phyloP scores from a whole-genome alignment of 2,888 invertebrate species.

The Rhagonycha fulva region DNA sequence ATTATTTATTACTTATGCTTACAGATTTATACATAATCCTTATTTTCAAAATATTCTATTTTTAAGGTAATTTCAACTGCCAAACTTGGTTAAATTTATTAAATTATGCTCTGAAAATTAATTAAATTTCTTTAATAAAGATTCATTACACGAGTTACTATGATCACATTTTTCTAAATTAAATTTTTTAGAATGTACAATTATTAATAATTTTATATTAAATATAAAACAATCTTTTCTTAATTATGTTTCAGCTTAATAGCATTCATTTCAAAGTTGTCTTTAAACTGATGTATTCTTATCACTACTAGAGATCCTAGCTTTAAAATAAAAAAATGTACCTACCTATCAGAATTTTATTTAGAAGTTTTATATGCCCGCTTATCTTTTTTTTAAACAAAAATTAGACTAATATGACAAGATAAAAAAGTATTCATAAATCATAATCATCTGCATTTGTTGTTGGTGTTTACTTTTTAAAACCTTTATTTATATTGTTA shows the following conservation, averaged over 20 bases:
- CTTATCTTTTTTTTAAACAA: not conserved
- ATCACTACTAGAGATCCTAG: too few species aligned
- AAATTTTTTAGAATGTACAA: not conserved
- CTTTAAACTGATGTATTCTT: too few species aligned
- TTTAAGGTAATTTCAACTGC: not conserved
- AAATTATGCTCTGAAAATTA: not conserved
- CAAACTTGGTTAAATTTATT: not conserved
- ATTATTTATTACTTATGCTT: not conserved
- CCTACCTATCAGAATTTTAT: too few species aligned
- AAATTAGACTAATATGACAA: not conserved
- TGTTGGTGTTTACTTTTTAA: not conserved
- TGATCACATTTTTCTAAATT: not conserved
- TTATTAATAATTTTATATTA: not conserved
- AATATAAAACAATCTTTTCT: not conserved
- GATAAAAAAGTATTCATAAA: not conserved
- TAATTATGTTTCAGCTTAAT: not conserved
- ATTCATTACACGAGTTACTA: not conserved
- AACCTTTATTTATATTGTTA: not conserved
- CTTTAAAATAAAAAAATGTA: too few species aligned
- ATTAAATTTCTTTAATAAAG: not conserved
- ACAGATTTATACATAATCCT: not conserved
- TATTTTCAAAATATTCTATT: not conserved
- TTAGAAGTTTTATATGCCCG: not conserved
- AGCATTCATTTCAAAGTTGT: not conserved
- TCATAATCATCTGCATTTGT: not conserved